A percentile compares a stretch with the other conserved stretches of the same genome.
Evolutionary conservation across 2,888 invertebrate species (phyloP).

Genomic region (Caenorhabditis parvicauda): DNA sequence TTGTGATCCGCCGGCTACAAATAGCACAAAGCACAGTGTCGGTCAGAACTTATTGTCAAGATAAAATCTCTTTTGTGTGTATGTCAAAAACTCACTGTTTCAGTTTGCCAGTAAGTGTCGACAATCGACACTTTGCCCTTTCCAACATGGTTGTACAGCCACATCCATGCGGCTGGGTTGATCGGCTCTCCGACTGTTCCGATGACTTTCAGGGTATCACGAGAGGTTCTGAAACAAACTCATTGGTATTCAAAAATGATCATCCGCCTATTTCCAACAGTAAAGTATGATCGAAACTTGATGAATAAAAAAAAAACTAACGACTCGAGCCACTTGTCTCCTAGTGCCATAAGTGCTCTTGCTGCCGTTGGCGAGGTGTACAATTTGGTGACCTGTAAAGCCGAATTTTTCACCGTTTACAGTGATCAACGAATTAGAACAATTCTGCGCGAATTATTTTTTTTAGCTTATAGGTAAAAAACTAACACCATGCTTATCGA

Average conservation of each 20-base stretch:
- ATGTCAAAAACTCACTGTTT: constrained; percentile 71
- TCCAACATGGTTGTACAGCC: constrained; percentile 63
- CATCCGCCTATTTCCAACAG: background rate
- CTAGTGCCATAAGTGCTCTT: constrained; percentile 89
- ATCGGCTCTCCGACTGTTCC: constrained; percentile 99
- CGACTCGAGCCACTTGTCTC: constrained; percentile 79
- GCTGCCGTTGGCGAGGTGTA: constrained; percentile 99
- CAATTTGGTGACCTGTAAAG: constrained; percentile 78
- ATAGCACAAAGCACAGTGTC: no score
- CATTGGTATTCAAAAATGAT: background rate
- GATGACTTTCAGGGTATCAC: constrained; percentile 72
- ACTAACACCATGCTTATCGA: constrained; percentile 82
- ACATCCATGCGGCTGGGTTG: constrained; percentile 75
- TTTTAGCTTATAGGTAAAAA: background rate
- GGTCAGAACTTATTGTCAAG: no score
- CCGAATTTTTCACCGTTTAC: background rate
- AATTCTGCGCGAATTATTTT: background rate
- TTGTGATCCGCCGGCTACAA: no score
- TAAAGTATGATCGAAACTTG: background rate
- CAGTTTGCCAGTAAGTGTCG: constrained; percentile 99
- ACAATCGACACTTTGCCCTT: constrained; percentile 75
- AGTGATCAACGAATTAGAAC: background rate
- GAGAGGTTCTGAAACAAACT: constrained; percentile 20
- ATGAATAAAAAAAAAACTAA: constrained; percentile 35
- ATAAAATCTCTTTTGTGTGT: no score